Percentiles rank a stretch among this genome's conserved stretches.
phyloP scores from a whole-genome alignment of 2,888 invertebrate genomes.

The Icerya purchasi region DNA sequence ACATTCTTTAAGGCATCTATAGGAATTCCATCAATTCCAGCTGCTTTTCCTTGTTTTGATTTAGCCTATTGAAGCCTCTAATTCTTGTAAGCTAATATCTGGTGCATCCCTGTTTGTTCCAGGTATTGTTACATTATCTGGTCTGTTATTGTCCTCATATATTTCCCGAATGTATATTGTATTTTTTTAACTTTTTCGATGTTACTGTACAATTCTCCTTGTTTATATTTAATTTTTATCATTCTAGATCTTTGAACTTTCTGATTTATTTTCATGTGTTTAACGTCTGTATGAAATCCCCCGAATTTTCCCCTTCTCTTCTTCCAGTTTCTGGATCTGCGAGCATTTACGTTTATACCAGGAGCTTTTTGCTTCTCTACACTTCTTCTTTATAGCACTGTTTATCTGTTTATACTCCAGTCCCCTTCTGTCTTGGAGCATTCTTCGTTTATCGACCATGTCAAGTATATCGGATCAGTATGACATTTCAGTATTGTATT shows the following conservation, averaged over 20 bases:
- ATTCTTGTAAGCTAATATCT: neutral
- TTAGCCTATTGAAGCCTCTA: neutral
- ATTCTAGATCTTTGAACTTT: too few relatives aligned
- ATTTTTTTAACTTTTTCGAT: neutral
- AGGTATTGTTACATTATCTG: neutral
- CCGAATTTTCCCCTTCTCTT: too few relatives aligned
- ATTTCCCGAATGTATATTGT: neutral
- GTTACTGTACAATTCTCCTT: neutral
- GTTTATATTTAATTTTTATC: neutral
- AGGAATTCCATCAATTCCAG: neutral
- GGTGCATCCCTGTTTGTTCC: neutral
- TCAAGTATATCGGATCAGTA: neutral
- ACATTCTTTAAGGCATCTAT: neutral
- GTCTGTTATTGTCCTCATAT: neutral
- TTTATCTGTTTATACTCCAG: too few relatives aligned
- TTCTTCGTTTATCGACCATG: too few relatives aligned
- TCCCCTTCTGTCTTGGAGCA: too few relatives aligned
- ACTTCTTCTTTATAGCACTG: too few relatives aligned
- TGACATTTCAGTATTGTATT: neutral
- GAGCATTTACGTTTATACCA: too few relatives aligned
- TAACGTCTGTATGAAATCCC: too few relatives aligned
- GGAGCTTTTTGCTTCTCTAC: too few relatives aligned
- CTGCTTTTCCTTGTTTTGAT: neutral
- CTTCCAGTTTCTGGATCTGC: too few relatives aligned
- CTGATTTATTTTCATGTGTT: neutral